These are phyloP conservation scores for Andrena cerasifolii DNA, from an alignment of 1,140 invertebrate genomes.

Conservation along the genomic window DNA sequence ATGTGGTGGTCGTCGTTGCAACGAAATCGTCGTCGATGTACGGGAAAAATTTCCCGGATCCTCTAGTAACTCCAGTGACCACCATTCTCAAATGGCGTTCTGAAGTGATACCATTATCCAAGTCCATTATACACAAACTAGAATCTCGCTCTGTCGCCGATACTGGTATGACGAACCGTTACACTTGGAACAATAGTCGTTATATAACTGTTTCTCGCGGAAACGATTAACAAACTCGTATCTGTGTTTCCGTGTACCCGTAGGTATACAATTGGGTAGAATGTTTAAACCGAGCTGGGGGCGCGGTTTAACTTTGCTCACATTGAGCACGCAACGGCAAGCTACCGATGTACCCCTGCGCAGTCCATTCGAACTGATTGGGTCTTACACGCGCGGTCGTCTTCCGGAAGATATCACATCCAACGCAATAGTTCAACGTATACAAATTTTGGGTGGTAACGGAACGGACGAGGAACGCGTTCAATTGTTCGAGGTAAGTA, in stretches of 20 bases:
- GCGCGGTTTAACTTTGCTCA: slow-evolving; percentile 85
- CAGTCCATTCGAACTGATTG: slow-evolving; percentile 72
- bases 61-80: slow-evolving; percentile 62
- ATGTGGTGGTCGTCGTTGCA: background rate
- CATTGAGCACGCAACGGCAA: slow-evolving; percentile 77
- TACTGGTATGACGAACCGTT: too few relatives aligned
- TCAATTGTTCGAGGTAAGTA: slow-evolving; percentile 72
- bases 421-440: slow-evolving; percentile 77
- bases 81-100: slow-evolving; percentile 79
- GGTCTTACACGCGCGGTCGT: slow-evolving; percentile 71
- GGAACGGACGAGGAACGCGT: slow-evolving; percentile 64
- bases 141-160: slow-evolving; percentile 85
- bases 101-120: slow-evolving; percentile 77
- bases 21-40: background rate
- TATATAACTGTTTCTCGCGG: background rate
- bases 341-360: slow-evolving; percentile 71
- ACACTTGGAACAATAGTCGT: too few relatives aligned
- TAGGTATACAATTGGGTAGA: slow-evolving; percentile 84
- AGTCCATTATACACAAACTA: slow-evolving; percentile 80
- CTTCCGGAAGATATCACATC: slow-evolving; percentile 70
- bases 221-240: too few relatives aligned
- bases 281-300: slow-evolving; percentile 90
- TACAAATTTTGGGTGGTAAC: slow-evolving; percentile 76
- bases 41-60: slow-evolving; percentile 23
- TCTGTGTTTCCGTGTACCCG: too few relatives aligned